Conservation (phyloP, 2,113 vertebrate genomes). For the Syngnathus floridae region DNA sequence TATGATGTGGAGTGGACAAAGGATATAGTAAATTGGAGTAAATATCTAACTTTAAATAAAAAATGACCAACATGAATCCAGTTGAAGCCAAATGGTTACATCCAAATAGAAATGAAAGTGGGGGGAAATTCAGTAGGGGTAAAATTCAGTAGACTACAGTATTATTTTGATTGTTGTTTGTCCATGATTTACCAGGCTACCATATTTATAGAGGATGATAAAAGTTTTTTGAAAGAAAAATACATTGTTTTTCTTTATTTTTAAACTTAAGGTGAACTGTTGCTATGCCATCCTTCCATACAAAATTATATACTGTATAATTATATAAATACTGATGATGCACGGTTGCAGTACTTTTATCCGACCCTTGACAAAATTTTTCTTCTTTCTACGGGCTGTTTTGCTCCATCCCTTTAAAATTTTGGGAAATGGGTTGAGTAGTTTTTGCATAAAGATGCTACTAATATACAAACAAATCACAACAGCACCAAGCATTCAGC, state of each 20-base stretch:
- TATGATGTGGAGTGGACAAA: neutral
- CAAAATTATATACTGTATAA: too few species aligned
- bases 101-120: neutral
- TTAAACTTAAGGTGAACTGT: neutral
- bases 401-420: neutral
- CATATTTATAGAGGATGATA: neutral
- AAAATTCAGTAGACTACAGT: neutral
- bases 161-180: neutral
- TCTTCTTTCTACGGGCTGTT: neutral
- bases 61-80: neutral
- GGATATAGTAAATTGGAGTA: neutral
- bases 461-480: neutral
- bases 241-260: neutral
- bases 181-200: neutral
- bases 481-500: neutral
- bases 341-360: neutral
- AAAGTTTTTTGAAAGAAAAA: neutral
- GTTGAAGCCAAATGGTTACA: neutral
- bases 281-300: neutral
- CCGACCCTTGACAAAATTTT: neutral
- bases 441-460: neutral
- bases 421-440: neutral
- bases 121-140: too few species aligned
- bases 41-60: neutral
- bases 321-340: neutral